Percentiles rank a stretch among this genome's conserved stretches.
Conservation (phyloP, 1,140 invertebrate species). For the Armadillidium nasatum region DNA sequence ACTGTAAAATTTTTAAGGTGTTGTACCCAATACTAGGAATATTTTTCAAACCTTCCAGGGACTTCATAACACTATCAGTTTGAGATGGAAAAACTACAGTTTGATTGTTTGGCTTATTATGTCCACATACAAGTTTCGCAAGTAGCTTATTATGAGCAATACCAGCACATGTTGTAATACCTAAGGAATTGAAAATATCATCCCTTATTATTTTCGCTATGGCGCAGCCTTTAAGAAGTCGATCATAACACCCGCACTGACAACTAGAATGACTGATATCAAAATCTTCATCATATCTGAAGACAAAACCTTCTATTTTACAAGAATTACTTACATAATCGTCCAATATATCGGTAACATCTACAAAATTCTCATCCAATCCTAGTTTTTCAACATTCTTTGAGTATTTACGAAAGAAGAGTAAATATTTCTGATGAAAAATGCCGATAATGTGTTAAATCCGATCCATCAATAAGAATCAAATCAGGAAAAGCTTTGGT, state of each 20-base stretch:
- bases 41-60: constrained; percentile 56
- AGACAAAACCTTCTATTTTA: constrained; percentile 40
- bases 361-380: constrained; percentile 74
- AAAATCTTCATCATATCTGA: constrained; percentile 22
- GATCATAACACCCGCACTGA: constrained; percentile 63
- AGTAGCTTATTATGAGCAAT: constrained; percentile 76
- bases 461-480: constrained; percentile 67
- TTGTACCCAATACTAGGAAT: constrained; percentile 70
- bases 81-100: constrained; percentile 67
- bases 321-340: constrained; percentile 50
- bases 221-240: constrained; percentile 61
- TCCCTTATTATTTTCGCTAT: constrained; percentile 67
- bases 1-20: constrained; percentile 59
- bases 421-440: constrained; percentile 65
- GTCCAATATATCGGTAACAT: constrained; percentile 64
- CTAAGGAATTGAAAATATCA: constrained; percentile 60
- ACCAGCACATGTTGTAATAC: constrained; percentile 72
- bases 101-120: constrained; percentile 74
- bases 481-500: constrained; percentile 62
- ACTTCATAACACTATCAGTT: constrained; percentile 59
- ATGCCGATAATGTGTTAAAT: constrained; percentile 66
- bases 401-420: constrained; percentile 62
- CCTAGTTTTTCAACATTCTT: constrained; percentile 67
- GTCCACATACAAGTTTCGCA: constrained; percentile 67
- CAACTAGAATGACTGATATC: constrained; percentile 53